A percentile compares a stretch with the other conserved stretches of the same genome.
Evolutionary conservation across 2,797 vertebrate species (phyloP).

Genomic region (Cygnus olor): DNA sequence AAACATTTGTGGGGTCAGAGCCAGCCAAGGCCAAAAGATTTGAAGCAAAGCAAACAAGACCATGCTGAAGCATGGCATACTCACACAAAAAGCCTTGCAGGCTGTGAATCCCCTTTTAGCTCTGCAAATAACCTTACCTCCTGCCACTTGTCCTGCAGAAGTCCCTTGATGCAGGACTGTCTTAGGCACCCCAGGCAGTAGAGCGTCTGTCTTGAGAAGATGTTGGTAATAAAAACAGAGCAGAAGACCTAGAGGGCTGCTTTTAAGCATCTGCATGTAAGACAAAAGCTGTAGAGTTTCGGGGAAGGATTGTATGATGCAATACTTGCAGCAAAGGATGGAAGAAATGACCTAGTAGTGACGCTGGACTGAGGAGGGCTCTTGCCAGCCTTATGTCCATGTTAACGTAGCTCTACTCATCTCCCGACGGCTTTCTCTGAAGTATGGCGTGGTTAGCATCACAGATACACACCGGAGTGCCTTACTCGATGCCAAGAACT

Average conservation of each 20-base stretch:
- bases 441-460: fast-evolving
- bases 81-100: not conserved
- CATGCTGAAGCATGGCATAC: not conserved
- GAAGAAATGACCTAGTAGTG: fast-evolving
- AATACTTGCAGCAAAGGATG: not conserved
- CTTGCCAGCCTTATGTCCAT: not conserved
- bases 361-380: not conserved
- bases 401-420: not conserved
- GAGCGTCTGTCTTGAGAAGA: not conserved
- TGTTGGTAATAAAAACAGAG: too few relatives aligned
- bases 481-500: not conserved
- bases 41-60: not conserved
- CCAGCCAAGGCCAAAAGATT: not conserved
- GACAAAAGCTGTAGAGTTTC: not conserved
- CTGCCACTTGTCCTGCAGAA: not conserved
- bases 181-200: fast-evolving
- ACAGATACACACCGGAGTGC: fast-evolving
- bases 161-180: not conserved
- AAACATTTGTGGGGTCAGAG: not conserved
- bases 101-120: not conserved
- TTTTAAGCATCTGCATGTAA: not conserved
- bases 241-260: not conserved
- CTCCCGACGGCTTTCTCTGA: not conserved
- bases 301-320: fast-evolving
- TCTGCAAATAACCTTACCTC: not conserved